Evolutionary conservation across 2,888 invertebrate species (phyloP), one percentile per base, ranked within the genome.

Genomic region (Cacoxenus indagator): DNA sequence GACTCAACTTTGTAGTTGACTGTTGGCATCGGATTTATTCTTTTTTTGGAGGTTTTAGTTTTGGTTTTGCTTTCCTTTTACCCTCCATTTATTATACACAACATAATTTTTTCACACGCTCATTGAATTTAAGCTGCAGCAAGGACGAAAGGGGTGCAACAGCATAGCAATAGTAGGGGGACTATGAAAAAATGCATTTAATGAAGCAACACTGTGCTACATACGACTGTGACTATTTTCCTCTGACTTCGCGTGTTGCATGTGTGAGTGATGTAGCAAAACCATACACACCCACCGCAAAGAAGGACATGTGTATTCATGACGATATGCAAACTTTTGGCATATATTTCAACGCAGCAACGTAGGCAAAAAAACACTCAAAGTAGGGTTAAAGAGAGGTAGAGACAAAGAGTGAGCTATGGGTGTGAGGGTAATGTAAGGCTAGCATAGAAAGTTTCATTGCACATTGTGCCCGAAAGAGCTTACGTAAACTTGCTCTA

Each of bases 1-100:
- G 31, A n/a, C n/a, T n/a, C n/a, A n/a, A n/a, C n/a, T n/a, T 76
- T 78, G 82, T 77, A 72, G 78, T 84, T 48, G 83, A 83, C 78
- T 75, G 81, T 75, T 72, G 73, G 65, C 73, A 51, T 46, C 61
- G 67, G 71, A 67, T 77, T 72, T 70, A 31, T 45, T 27, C 57
- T 66, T 64, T 48, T 11, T 48, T 2, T 54, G 4, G 19, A 65
- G 14, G 43, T 61, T 19, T n/a, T 67, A 70, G 70, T 57, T 37
- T 29, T 70, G 70, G 19, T 59, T 26, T 55, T 46, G 8, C 45
- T 67, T n/a, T 51, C 24, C 27, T 48, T 22, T 22, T 57, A 24
- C 24, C n/a, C 27, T 8, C n/a, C 17, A 14, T n/a, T 24, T 29
- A 57, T 24, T 29, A 57, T 57, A 54, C 27, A 29, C 55, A 27